Evolutionary conservation across 2,113 vertebrate genomes (phyloP).

Genomic region (Brachirus orientalis): DNA sequence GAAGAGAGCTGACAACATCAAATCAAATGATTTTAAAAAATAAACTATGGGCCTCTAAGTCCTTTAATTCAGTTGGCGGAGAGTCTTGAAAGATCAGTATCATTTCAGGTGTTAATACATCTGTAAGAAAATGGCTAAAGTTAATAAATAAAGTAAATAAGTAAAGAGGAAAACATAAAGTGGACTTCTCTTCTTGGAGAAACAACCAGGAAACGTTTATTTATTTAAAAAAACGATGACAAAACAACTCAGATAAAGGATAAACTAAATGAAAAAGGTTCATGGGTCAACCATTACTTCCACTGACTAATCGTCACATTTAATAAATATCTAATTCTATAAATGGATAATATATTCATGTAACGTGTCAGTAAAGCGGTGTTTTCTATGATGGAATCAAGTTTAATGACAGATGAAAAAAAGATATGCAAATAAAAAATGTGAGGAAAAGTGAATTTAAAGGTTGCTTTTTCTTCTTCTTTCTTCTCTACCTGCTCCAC

Average conservation of each 20-base stretch:
- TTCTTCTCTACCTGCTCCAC: not conserved
- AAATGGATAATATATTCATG: not conserved
- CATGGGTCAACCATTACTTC: not conserved
- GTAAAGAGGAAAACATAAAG: not conserved
- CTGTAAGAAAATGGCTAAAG: too few species aligned
- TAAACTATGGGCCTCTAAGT: not conserved
- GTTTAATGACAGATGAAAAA: not conserved
- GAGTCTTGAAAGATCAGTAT: not conserved
- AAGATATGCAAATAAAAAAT: not conserved
- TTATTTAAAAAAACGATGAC: not conserved
- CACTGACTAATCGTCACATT: not conserved
- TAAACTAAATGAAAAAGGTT: not conserved
- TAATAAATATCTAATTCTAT: too few species aligned
- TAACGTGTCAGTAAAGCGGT: not conserved
- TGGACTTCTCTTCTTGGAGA: not conserved
- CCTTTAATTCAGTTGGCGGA: not conserved
- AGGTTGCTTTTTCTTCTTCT: not conserved
- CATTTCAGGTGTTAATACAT: too few species aligned
- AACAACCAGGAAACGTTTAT: not conserved
- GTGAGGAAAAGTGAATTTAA: too few species aligned
- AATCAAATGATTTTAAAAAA: not conserved
- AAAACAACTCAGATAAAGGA: not conserved
- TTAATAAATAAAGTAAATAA: too few species aligned
- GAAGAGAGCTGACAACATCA: not conserved
- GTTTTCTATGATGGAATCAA: accelerated